Evolutionary conservation across 1,140 invertebrate genomes (phyloP).

Genomic region (Stegodyphus dumicola): DNA sequence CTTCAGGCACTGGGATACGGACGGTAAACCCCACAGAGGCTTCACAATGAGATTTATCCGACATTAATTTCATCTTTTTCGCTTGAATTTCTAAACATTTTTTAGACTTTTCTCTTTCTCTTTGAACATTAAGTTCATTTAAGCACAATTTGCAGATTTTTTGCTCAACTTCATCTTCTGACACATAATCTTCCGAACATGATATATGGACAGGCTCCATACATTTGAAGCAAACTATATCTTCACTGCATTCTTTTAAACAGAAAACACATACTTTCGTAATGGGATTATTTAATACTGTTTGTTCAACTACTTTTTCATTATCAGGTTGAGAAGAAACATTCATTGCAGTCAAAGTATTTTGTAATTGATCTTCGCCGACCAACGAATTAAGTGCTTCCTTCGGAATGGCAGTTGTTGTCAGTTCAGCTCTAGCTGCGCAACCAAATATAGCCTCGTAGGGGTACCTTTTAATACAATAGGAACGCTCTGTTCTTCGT

Average conservation of each 20-base stretch:
- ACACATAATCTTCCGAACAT: slow-evolving; percentile 44
- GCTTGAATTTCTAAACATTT: slow-evolving; percentile 37
- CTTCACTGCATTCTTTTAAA: slow-evolving; percentile 54
- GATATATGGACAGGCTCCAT: slow-evolving; percentile 31
- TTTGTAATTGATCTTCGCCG: slow-evolving; percentile 38
- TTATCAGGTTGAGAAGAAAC: slow-evolving; percentile 50
- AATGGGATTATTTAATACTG: slow-evolving; percentile 56
- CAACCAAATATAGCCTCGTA: slow-evolving; percentile 17
- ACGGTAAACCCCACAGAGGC: slow-evolving; percentile 16
- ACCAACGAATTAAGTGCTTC: slow-evolving; percentile 28
- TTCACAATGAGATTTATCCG: slow-evolving; percentile 15
- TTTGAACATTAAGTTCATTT: slow-evolving; percentile 43
- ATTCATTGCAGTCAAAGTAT: slow-evolving; percentile 55
- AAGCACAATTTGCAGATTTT: slow-evolving; percentile 40
- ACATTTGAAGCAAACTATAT: slow-evolving; percentile 46
- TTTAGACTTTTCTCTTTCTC: slow-evolving; percentile 35
- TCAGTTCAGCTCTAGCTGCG: slow-evolving; percentile 5
- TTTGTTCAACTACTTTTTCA: slow-evolving; percentile 47
- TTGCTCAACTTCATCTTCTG: slow-evolving; percentile 26
- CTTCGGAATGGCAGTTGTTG: slow-evolving; percentile 11
- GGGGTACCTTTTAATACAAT: too few relatives aligned
- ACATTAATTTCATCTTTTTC: slow-evolving; percentile 25
- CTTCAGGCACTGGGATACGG: slow-evolving; percentile 40
- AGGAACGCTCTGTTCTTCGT: too few relatives aligned
- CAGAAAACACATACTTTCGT: slow-evolving; percentile 47